Percentiles rank a stretch among this genome's conserved stretches.
Conservation (phyloP, 2,113 vertebrate species). For the Mugil cephalus region DNA sequence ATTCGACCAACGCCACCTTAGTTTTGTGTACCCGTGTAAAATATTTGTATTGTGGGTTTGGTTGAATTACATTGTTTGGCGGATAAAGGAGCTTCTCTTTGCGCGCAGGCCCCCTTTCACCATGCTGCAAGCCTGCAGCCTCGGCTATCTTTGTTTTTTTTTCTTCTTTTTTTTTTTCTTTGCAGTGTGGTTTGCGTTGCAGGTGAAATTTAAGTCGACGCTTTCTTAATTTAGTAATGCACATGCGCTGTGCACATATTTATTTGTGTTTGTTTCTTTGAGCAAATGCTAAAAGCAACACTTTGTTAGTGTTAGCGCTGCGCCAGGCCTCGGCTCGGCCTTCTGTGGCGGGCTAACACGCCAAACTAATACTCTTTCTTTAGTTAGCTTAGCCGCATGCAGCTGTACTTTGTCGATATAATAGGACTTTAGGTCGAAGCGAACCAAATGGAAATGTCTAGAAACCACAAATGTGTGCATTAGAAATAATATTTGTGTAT, state of each 20-base stretch:
- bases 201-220: not conserved
- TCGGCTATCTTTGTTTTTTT: not conserved
- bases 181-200: not conserved
- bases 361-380: slow-evolving; percentile 45
- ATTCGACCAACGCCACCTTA: fast-evolving
- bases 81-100: not conserved
- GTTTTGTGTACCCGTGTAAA: fast-evolving
- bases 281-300: not conserved
- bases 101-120: slow-evolving; percentile 21
- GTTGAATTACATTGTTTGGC: fast-evolving
- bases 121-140: slow-evolving; percentile 51
- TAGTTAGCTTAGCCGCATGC: slow-evolving; percentile 5
- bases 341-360: slow-evolving; percentile 38
- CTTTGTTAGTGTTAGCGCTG: not conserved
- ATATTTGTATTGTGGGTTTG: fast-evolving
- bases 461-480: not conserved
- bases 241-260: too few relatives aligned
- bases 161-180: too few relatives aligned
- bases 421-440: too few relatives aligned
- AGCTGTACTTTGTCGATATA: not conserved
- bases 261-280: not conserved
- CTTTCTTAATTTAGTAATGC: fast-evolving
- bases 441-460: fast-evolving
- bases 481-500: not conserved
- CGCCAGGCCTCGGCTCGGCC: slow-evolving; percentile 38